phyloP scores from a whole-genome alignment of 1,140 invertebrate species.

The Caenorhabditis briggsae region DNA sequence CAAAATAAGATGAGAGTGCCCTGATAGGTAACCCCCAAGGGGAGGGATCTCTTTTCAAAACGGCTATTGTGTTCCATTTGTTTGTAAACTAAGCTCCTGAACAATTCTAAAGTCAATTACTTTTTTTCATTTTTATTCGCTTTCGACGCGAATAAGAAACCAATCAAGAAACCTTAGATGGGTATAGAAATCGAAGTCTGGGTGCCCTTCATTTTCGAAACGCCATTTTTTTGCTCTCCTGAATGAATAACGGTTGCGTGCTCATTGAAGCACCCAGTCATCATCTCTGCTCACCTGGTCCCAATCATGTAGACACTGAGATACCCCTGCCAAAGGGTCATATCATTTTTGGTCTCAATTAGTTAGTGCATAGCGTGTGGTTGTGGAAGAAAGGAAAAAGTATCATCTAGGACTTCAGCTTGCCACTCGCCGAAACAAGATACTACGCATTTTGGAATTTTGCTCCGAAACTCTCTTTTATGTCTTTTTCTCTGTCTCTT shows the following conservation, averaged over 20 bases:
- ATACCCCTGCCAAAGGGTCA: background rate
- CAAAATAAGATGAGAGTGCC: constrained; percentile 39
- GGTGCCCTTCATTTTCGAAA: background rate
- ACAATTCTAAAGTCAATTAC: constrained; percentile 29
- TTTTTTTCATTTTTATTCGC: constrained; percentile 10
- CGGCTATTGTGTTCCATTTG: constrained; percentile 15
- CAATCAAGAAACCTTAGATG: constrained; percentile 12
- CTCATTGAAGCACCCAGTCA: background rate
- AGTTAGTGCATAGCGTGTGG: constrained; percentile 36
- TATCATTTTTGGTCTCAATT: constrained; percentile 25
- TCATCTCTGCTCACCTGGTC: background rate
- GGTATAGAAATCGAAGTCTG: background rate
- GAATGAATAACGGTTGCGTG: constrained; percentile 31
- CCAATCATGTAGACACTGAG: too few relatives aligned
- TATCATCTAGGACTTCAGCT: constrained; percentile 11
- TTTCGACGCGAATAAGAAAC: constrained; percentile 12
- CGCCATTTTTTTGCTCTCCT: background rate
- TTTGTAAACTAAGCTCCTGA: constrained; percentile 12
- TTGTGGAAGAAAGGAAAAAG: constrained; percentile 8
- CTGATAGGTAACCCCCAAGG: constrained; percentile 37
- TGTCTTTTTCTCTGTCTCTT: background rate
- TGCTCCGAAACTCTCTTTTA: constrained; percentile 14
- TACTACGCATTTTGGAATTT: constrained; percentile 37
- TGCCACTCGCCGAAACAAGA: constrained; percentile 32
- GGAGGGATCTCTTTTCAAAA: constrained; percentile 12